A percentile compares a stretch with the other conserved stretches of the same genome.
phyloP scores from a whole-genome alignment of 2,113 vertebrate genomes.

The Hystrix brachyura region DNA sequence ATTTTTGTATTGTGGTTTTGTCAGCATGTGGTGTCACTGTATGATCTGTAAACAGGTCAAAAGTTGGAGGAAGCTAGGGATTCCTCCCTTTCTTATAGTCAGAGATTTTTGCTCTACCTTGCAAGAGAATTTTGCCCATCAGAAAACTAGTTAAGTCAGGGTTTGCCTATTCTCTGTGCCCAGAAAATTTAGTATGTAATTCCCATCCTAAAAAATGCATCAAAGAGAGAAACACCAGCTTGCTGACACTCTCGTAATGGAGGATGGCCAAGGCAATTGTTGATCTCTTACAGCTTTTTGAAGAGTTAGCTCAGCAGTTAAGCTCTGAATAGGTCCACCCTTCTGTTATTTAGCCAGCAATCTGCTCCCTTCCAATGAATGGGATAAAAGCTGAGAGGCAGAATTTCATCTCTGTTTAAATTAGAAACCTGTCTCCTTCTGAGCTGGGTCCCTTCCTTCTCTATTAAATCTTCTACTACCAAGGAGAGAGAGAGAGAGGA shows the following conservation, averaged over 20 bases:
- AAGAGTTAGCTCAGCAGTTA: constrained; percentile 78
- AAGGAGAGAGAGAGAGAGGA: not conserved
- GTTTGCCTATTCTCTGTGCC: constrained; percentile 19
- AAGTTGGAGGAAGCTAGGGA: not conserved
- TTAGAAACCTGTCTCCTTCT: constrained; percentile 72
- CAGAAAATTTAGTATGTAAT: constrained; percentile 60
- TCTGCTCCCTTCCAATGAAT: constrained; percentile 79
- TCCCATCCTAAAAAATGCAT: constrained; percentile 67
- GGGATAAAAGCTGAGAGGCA: constrained; percentile 73
- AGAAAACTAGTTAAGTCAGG: constrained; percentile 60
- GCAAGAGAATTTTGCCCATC: not conserved
- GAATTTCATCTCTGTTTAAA: constrained; percentile 78
- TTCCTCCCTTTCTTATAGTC: not conserved
- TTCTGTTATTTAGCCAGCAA: constrained; percentile 83
- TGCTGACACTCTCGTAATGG: constrained; percentile 77
- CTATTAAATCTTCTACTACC: constrained; percentile 21
- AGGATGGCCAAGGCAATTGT: constrained; percentile 79
- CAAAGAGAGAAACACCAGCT: constrained; percentile 78
- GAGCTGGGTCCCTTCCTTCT: constrained; percentile 54
- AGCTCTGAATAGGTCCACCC: constrained; percentile 79
- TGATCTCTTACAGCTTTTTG: constrained; percentile 82
- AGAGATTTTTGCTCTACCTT: not conserved
- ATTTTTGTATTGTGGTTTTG: not conserved
- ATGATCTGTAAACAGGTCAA: not conserved
- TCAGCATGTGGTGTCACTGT: not conserved